Evolutionary conservation across 2,797 vertebrate genomes (phyloP), one percentile per base, ranked within the genome.

Genomic region (Eupleurogrammus muticus): DNA sequence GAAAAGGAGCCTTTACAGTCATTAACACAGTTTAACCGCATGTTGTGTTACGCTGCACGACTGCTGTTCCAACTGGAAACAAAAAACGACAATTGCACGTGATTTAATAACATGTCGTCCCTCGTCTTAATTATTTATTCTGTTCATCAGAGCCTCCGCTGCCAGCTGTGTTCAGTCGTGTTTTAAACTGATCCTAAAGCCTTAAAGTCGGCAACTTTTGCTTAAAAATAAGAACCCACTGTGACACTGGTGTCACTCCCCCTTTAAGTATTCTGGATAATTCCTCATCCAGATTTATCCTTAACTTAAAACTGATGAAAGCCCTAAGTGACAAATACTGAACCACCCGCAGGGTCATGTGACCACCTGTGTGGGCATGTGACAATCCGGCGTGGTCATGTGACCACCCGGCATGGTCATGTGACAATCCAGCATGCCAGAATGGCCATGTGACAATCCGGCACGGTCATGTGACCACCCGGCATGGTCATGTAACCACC

Each of bases 61-160:
- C 16, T 16, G 0, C n/a, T 66, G 49, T 59, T 58, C 19, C 54
- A 59, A 54, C 61, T 32, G 54, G 7, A 58, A 44, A 52, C 35
- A 59, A 49, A 34, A n/a, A 38, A 61, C 10, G 47, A n/a, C n/a
- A 52, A 24, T 32, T 65, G 21, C 66, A 50, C 17, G 44, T 63
- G 9, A 36, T 55, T 53, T 67, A 53, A 58, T 42, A 44, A 42
- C 59, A 54, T 46, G 47, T 51, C 60, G 35, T 54, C 32, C 44
- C 8, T 51, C 7, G 24, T 53, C 17, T 69, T 50, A 13, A 28
- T 28, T 59, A 28, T 48, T 72, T 64, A 36, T 61, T 28, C 9
- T 16, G 20, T 66, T 59, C 56, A 46, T 46, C 52, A 51, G 32
- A 66, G 19, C 48, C 21, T 34, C 11, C 32, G 20, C n/a, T 12